Conservation (phyloP, 2,888 invertebrate genomes). For the Cordilura impudica region DNA sequence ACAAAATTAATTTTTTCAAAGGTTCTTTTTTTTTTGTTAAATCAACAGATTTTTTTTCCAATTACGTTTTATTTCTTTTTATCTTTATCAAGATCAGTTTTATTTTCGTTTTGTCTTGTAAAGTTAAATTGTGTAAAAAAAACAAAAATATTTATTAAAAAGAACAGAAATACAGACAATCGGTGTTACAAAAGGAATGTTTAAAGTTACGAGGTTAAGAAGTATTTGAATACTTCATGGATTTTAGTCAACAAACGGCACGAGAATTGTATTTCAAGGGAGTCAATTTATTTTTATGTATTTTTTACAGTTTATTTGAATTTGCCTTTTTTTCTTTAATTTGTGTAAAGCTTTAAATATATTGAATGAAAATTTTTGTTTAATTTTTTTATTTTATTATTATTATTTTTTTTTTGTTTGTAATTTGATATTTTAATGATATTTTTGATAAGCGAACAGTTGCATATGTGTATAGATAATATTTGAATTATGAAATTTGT, state of each 20-base stretch:
- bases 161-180: slow-evolving; percentile 1
- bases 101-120: slow-evolving; percentile 8
- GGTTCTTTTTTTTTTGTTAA: background rate
- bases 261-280: slow-evolving; percentile 42
- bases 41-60: background rate
- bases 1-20: background rate
- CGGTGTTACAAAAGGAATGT: slow-evolving; percentile 33
- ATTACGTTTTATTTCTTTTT: slow-evolving; percentile 1
- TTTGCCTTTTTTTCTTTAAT: background rate
- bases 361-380: slow-evolving; percentile 13
- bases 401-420: background rate
- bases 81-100: slow-evolving; percentile 58
- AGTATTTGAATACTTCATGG: slow-evolving; percentile 20
- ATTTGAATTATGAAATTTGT: background rate
- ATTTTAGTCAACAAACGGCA: background rate
- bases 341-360: background rate
- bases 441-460: slow-evolving; percentile 9
- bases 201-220: slow-evolving; percentile 40
- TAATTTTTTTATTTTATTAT: background rate
- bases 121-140: background rate
- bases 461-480: background rate
- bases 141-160: slow-evolving; percentile 6
- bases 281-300: slow-evolving; percentile 24
- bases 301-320: background rate
- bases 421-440: slow-evolving; percentile 10